Evolutionary conservation across 2,797 vertebrate genomes (phyloP).

Genomic region (Clarias platycephalus): DNA sequence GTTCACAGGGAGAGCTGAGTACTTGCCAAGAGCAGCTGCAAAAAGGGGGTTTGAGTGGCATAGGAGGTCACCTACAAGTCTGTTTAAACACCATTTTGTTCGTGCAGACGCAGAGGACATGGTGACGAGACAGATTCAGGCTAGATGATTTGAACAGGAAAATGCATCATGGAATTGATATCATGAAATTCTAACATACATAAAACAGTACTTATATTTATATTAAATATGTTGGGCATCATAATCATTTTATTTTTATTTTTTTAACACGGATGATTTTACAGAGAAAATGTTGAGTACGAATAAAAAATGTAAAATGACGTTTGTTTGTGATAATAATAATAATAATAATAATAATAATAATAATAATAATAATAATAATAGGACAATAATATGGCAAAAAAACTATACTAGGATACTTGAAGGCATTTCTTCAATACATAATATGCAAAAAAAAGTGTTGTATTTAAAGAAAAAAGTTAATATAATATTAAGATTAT

Average conservation of each 20-base stretch:
- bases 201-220: not conserved
- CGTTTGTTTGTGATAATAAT: too few relatives aligned
- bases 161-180: not conserved
- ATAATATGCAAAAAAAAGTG: not conserved
- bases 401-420: too few relatives aligned
- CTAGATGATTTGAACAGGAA: not conserved
- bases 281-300: not conserved
- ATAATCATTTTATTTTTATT: not conserved
- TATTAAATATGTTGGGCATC: not conserved
- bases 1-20: slow-evolving; percentile 21
- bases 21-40: slow-evolving; percentile 40
- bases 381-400: not conserved
- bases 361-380: too few relatives aligned
- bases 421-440: not conserved
- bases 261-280: not conserved
- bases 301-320: not conserved
- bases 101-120: slow-evolving; percentile 31
- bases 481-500: too few relatives aligned
- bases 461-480: too few relatives aligned
- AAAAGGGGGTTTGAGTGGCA: slow-evolving; percentile 39
- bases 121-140: not conserved
- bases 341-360: too few relatives aligned
- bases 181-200: not conserved
- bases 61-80: slow-evolving; percentile 57
- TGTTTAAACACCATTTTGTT: slow-evolving; percentile 49